A percentile compares a stretch with the other conserved stretches of the same genome.
These are phyloP conservation scores for Trachelipus rathkii DNA, from an alignment of 1,140 invertebrate species.

Conservation along the genomic window DNA sequence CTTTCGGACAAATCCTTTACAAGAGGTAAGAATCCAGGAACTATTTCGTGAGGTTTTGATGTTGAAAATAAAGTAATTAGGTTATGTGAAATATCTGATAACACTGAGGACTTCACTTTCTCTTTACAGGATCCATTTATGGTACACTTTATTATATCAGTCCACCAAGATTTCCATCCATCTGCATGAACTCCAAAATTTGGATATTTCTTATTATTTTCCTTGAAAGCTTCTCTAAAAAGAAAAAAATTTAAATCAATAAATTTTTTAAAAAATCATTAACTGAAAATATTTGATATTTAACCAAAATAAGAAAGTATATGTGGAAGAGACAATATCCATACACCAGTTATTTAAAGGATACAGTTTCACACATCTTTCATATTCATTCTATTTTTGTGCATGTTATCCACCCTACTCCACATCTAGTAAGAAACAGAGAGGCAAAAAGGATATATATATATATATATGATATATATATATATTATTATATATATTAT, in stretches of 20 bases:
- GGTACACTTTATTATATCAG: background rate
- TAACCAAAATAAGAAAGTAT: too few relatives aligned
- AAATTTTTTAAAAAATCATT: background rate
- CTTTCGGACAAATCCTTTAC: background rate
- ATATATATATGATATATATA: too few relatives aligned
- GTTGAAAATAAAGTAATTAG: background rate
- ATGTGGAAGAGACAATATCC: too few relatives aligned
- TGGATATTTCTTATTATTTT: background rate
- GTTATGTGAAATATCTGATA: background rate
- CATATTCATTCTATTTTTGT: too few relatives aligned
- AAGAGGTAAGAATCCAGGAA: background rate
- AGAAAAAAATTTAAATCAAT: background rate
- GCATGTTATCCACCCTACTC: too few relatives aligned
- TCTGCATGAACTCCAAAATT: background rate
- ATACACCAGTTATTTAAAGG: too few relatives aligned
- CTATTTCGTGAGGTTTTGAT: background rate
- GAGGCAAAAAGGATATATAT: too few relatives aligned
- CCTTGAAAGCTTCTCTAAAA: background rate
- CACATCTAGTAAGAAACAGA: too few relatives aligned
- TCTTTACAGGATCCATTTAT: background rate
- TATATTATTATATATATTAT: too few relatives aligned
- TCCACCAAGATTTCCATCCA: background rate
- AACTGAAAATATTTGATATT: too few relatives aligned
- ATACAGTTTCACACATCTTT: too few relatives aligned
- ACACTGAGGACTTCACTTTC: background rate